A percentile compares a stretch with the other conserved stretches of the same genome.
Conservation (phyloP, 2,888 invertebrate genomes). For the Uloborus plumipes region DNA sequence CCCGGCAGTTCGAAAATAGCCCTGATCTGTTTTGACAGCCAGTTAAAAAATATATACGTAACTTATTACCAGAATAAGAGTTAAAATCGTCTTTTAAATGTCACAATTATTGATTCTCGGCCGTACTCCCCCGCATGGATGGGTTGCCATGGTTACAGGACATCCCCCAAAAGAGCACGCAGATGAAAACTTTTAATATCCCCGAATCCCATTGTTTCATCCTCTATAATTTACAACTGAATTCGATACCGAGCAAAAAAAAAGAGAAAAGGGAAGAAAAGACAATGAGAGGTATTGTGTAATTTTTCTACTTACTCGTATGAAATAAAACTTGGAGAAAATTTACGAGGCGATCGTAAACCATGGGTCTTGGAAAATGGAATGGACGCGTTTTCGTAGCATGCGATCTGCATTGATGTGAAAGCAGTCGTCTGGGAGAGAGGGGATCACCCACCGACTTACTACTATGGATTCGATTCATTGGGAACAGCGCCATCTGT, state of each 20-base stretch:
- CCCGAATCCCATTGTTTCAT: constrained; percentile 36
- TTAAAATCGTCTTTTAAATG: constrained; percentile 44
- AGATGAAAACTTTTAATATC: constrained; percentile 43
- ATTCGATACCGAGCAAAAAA: no score
- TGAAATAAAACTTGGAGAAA: no score
- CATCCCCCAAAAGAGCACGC: constrained; percentile 40
- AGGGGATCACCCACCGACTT: background rate
- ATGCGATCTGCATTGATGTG: constrained; percentile 17
- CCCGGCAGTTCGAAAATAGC: no score
- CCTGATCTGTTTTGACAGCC: no score
- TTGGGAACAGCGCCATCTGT: constrained; percentile 51
- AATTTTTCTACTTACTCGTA: no score
- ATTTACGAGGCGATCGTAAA: constrained; percentile 44
- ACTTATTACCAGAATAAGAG: background rate
- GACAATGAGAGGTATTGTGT: no score
- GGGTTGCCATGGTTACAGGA: constrained; percentile 41
- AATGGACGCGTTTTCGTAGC: constrained; percentile 35
- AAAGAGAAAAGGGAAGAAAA: no score
- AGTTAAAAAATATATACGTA: no score
- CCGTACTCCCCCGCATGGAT: constrained; percentile 53
- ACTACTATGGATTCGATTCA: constrained; percentile 46
- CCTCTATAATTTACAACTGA: no score
- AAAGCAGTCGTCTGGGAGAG: background rate
- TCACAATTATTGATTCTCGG: constrained; percentile 58
- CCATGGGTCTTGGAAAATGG: constrained; percentile 34